These are phyloP conservation scores for Hemichromis elongatus DNA, from an alignment of 2,113 vertebrate species.

Conservation along the genomic window DNA sequence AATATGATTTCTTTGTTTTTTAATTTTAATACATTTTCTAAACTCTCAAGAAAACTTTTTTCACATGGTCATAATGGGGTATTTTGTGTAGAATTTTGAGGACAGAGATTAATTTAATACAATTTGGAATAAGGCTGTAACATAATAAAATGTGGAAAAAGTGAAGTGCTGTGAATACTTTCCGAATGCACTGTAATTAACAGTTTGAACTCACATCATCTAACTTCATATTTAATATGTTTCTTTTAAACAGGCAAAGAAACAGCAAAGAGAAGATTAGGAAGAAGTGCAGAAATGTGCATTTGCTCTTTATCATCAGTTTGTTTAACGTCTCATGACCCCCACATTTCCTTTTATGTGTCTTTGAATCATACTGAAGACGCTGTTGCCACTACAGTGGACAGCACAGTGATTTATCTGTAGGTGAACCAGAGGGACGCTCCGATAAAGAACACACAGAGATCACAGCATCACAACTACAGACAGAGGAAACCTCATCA, in stretches of 20 bases:
- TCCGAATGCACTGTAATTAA: no score
- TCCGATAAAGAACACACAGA: neutral
- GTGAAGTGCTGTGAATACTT: no score
- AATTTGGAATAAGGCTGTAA: no score
- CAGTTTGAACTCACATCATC: neutral
- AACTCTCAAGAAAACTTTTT: no score
- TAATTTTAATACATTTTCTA: no score
- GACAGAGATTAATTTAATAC: no score
- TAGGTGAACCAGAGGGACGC: no score
- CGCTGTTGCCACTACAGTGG: neutral
- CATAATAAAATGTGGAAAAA: no score
- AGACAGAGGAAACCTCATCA: neutral
- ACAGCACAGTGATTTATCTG: neutral
- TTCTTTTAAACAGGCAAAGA: neutral
- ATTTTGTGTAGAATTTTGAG: no score
- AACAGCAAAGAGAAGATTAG: neutral
- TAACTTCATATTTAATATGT: no score
- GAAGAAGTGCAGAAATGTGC: neutral
- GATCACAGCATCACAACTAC: neutral
- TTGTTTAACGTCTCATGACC: neutral
- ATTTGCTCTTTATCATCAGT: neutral
- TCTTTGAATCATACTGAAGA: neutral
- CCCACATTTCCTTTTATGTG: neutral
- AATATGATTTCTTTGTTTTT: no score
- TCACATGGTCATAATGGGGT: no score